Conservation (phyloP, 2,797 vertebrate genomes). For the Esox lucius region DNA sequence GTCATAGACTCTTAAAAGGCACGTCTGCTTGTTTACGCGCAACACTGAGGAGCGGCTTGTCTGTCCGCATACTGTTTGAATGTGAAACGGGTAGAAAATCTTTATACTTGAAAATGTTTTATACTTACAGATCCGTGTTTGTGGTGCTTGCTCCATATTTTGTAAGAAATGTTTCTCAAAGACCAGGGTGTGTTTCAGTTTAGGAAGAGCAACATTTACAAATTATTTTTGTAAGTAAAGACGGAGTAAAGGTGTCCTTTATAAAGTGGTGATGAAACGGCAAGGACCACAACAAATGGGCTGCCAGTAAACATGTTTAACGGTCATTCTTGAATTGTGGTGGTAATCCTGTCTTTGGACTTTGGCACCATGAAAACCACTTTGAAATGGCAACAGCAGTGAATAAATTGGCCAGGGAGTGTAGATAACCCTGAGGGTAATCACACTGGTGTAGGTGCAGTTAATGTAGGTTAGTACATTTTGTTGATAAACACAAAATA, state of each 20-base stretch:
- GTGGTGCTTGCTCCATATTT: background rate
- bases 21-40: background rate
- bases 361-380: too few species aligned
- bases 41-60: background rate
- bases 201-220: background rate
- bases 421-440: too few species aligned
- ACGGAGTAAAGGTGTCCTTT: background rate
- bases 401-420: too few species aligned
- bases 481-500: too few species aligned
- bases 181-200: background rate
- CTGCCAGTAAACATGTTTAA: too few species aligned
- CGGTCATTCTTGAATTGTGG: too few species aligned
- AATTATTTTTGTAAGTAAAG: background rate
- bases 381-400: too few species aligned
- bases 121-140: background rate
- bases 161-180: background rate
- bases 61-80: background rate
- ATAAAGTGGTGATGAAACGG: background rate
- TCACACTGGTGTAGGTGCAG: too few species aligned
- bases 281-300: background rate
- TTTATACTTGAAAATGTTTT: background rate
- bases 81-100: background rate
- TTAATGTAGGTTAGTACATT: too few species aligned
- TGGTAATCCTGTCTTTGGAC: too few species aligned
- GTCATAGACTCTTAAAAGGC: constrained; percentile 2